These are phyloP conservation scores for Sciurus vulgaris DNA, from an alignment of 2,797 vertebrate genomes.

Conservation along the genomic window DNA sequence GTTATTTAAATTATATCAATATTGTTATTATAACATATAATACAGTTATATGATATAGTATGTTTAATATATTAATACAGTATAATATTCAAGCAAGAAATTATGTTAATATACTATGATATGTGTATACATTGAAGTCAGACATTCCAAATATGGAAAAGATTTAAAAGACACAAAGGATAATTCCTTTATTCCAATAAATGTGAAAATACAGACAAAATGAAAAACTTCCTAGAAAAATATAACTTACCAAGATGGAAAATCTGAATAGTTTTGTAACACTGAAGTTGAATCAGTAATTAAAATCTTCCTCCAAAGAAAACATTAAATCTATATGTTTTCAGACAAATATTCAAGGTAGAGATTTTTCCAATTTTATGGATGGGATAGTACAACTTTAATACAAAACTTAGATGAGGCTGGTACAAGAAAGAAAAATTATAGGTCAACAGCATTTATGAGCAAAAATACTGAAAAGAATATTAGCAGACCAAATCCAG, in stretches of 20 bases:
- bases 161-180: neutral
- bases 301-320: neutral
- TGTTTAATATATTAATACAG: too few species aligned
- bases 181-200: neutral
- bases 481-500: neutral
- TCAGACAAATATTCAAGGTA: neutral
- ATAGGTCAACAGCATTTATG: neutral
- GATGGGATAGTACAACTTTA: neutral
- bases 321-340: neutral
- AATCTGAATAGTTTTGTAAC: neutral
- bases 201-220: constrained; percentile 14
- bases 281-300: neutral
- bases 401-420: constrained; percentile 4
- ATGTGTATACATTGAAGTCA: neutral
- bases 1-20: neutral
- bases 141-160: neutral
- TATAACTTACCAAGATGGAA: neutral
- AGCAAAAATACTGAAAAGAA: constrained; percentile 15
- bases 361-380: neutral
- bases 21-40: too few species aligned
- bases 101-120: neutral
- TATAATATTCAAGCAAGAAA: neutral
- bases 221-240: neutral
- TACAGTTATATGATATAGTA: too few species aligned
- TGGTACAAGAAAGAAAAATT: neutral